These are phyloP conservation scores for Drosophila longiperda DNA, from an alignment of 2,888 invertebrate genomes.

Conservation along the genomic window DNA sequence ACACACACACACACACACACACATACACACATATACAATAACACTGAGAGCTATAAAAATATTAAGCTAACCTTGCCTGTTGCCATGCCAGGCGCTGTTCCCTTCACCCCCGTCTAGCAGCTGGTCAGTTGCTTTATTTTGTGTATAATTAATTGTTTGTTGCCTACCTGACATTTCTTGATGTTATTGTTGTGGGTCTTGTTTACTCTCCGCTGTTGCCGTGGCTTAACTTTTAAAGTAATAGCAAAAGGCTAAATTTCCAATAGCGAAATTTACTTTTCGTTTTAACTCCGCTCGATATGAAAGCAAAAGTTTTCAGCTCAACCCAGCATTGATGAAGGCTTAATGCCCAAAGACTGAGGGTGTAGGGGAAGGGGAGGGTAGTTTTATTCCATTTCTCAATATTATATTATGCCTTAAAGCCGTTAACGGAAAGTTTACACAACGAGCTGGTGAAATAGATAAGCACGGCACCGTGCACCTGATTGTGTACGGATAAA, in stretches of 20 bases:
- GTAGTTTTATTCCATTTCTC: background rate
- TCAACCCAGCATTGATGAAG: slow-evolving; percentile 64
- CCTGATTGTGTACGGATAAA: slow-evolving; percentile 57
- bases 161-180: slow-evolving; percentile 57
- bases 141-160: slow-evolving; percentile 76
- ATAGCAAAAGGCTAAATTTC: slow-evolving; percentile 12
- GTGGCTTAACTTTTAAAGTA: slow-evolving; percentile 40
- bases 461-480: slow-evolving; percentile 15
- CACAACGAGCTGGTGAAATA: slow-evolving; percentile 18
- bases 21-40: slow-evolving; percentile 11
- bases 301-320: slow-evolving; percentile 72
- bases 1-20: no score
- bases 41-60: slow-evolving; percentile 39
- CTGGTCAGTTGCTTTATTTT: slow-evolving; percentile 59
- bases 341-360: slow-evolving; percentile 45
- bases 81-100: slow-evolving; percentile 43
- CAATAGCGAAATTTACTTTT: slow-evolving; percentile 69
- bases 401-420: slow-evolving; percentile 61
- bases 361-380: no score
- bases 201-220: slow-evolving; percentile 4
- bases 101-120: slow-evolving; percentile 17
- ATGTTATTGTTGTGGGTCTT: slow-evolving; percentile 15
- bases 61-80: slow-evolving; percentile 54
- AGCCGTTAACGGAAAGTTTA: slow-evolving; percentile 78
- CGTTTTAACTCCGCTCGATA: slow-evolving; percentile 55